Evolutionary conservation across 2,888 invertebrate genomes (phyloP).

Genomic region (Drosophila kambysellisi): DNA sequence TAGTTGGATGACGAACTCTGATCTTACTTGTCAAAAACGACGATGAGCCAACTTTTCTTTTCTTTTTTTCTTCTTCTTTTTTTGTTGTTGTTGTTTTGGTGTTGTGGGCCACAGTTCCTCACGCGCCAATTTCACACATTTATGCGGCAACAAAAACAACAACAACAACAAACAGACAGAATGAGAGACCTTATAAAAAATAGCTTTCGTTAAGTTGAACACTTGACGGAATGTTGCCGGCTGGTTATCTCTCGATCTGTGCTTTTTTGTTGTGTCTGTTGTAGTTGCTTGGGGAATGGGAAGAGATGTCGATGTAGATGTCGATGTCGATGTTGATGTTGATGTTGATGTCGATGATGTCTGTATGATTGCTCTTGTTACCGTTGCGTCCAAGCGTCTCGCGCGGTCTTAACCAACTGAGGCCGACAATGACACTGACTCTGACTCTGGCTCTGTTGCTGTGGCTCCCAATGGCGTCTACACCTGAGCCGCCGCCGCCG

Average conservation of each 20-base stretch:
- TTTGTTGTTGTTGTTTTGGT: conserved; percentile 1
- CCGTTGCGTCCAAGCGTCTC: conserved; percentile 65
- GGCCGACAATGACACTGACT: conserved; percentile 50
- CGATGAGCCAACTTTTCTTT: conserved; percentile 21
- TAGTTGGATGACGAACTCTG: not conserved
- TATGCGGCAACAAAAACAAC: conserved; percentile 10
- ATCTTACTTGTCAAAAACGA: conserved; percentile 31
- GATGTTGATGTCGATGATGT: not conserved
- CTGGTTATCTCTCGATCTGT: conserved; percentile 15
- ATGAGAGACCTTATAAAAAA: conserved; percentile 10
- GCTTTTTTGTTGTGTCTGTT: not conserved
- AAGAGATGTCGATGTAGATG: conserved; percentile 1
- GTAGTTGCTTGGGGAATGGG: not conserved
- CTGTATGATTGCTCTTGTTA: conserved; percentile 13
- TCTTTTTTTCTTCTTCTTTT: not conserved
- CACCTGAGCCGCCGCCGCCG: conserved; percentile 53
- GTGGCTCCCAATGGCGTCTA: conserved; percentile 15
- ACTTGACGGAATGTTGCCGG: conserved; percentile 42
- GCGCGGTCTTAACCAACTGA: conserved; percentile 72
- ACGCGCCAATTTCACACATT: conserved; percentile 62
- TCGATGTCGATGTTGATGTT: conserved; percentile 1
- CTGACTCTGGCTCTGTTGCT: not conserved
- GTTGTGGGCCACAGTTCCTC: conserved; percentile 44
- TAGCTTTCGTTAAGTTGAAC: conserved; percentile 46
- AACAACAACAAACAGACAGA: conserved; percentile 4